A percentile compares a stretch with the other conserved stretches of the same genome.
Evolutionary conservation across 2,888 invertebrate genomes (phyloP).

Genomic region (Campoplex capitator): DNA sequence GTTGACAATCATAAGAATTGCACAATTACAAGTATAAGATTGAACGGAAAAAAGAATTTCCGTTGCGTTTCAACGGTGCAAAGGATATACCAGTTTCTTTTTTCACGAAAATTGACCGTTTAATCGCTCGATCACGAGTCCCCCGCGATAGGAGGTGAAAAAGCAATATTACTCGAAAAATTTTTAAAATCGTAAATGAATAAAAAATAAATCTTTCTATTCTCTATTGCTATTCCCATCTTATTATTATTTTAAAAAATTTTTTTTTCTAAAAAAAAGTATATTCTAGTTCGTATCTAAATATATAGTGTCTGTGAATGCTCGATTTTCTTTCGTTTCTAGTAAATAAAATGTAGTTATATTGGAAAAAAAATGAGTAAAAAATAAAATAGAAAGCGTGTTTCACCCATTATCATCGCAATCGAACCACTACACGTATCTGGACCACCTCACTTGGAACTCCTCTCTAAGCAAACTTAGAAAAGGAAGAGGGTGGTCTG

Average conservation of each 20-base stretch:
- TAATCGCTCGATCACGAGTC: slow-evolving; percentile 73
- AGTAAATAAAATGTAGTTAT: slow-evolving; percentile 23
- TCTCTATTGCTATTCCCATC: slow-evolving; percentile 12
- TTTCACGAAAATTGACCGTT: slow-evolving; percentile 64
- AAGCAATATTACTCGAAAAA: slow-evolving; percentile 9
- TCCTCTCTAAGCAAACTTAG: slow-evolving; percentile 74
- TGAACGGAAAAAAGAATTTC: not conserved
- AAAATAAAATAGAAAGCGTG: slow-evolving; percentile 41
- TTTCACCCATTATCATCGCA: slow-evolving; percentile 78
- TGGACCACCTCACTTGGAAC: slow-evolving; percentile 72
- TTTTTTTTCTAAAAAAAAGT: not conserved
- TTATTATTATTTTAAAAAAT: not conserved
- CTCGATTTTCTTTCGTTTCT: slow-evolving; percentile 15
- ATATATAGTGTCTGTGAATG: slow-evolving; percentile 32
- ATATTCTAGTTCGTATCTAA: slow-evolving; percentile 31
- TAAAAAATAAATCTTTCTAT: not conserved
- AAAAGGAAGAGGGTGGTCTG: slow-evolving; percentile 84
- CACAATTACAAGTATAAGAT: not conserved
- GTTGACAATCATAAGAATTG: not conserved
- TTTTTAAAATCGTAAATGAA: slow-evolving; percentile 31
- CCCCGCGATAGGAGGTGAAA: slow-evolving; percentile 76
- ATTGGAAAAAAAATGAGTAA: slow-evolving; percentile 3
- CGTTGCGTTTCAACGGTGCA: not conserved
- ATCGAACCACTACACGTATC: slow-evolving; percentile 48
- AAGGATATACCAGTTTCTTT: slow-evolving; percentile 8